Percentiles rank a stretch among this genome's conserved stretches.
These are phyloP conservation scores for Thereuonema tuberculata DNA, from an alignment of 1,140 invertebrate genomes.

Conservation along the genomic window DNA sequence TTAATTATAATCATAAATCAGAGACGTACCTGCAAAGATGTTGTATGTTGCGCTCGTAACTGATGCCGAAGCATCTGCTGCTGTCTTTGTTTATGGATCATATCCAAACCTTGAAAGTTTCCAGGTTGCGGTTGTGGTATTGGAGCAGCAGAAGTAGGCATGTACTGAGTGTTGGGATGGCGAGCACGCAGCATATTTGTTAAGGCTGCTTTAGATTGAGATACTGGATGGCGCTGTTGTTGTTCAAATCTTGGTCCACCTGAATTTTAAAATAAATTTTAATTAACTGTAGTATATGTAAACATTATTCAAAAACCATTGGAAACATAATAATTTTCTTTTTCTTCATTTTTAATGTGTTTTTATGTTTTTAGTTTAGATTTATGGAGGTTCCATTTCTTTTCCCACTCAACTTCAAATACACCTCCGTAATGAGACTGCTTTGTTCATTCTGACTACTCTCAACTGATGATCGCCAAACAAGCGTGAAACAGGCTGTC, in stretches of 20 bases:
- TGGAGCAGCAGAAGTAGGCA: conserved; percentile 14
- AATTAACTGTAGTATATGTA: too few relatives aligned
- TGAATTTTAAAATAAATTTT: conserved; percentile 5
- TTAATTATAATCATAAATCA: not conserved
- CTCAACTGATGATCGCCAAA: too few relatives aligned
- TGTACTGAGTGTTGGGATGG: conserved; percentile 24
- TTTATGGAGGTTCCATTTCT: too few relatives aligned
- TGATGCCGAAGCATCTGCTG: conserved; percentile 24
- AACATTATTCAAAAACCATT: too few relatives aligned
- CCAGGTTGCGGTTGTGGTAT: conserved; percentile 25
- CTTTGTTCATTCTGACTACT: too few relatives aligned
- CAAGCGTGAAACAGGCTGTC: too few relatives aligned
- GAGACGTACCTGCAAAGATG: not conserved
- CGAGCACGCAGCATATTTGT: conserved; percentile 66
- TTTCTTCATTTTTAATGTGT: too few relatives aligned
- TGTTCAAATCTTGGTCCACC: conserved; percentile 49
- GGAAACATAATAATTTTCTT: too few relatives aligned
- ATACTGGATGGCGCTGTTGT: conserved; percentile 46
- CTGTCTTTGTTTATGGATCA: conserved; percentile 29
- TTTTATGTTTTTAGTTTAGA: too few relatives aligned
- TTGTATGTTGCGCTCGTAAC: not conserved
- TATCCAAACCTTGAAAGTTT: conserved; percentile 37
- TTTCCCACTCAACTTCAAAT: too few relatives aligned
- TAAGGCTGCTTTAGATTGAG: conserved; percentile 65
- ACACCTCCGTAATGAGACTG: too few relatives aligned